A percentile compares a stretch with the other conserved stretches of the same genome.
These are phyloP conservation scores for Ptiloglossa arizonensis DNA, from an alignment of 1,140 invertebrate genomes.

Conservation along the genomic window DNA sequence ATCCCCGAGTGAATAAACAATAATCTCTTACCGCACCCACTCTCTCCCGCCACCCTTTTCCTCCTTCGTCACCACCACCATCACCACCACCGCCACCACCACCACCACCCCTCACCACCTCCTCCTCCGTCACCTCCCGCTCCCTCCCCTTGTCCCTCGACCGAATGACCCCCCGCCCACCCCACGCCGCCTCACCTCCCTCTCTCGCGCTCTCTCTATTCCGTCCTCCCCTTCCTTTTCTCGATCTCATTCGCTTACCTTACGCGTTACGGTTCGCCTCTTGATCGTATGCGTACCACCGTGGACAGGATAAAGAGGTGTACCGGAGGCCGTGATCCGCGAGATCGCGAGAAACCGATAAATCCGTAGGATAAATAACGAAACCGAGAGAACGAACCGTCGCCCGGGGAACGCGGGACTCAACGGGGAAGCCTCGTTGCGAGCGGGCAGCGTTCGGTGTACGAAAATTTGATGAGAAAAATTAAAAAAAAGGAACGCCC, in stretches of 20 bases:
- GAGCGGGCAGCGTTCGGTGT: no score
- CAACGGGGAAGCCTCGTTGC: no score
- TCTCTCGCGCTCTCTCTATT: background rate
- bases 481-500: no score
- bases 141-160: slow-evolving; percentile 14
- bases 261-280: background rate
- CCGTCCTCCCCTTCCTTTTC: slow-evolving; percentile 1
- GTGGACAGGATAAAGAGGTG: background rate
- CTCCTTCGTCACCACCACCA: background rate
- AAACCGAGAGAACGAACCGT: no score
- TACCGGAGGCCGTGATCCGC: slow-evolving; percentile 5
- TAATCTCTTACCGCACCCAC: slow-evolving; percentile 69
- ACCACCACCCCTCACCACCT: slow-evolving; percentile 4
- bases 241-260: background rate
- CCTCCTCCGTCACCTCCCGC: slow-evolving; percentile 43
- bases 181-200: slow-evolving; percentile 27
- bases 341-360: no score
- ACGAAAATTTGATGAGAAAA: no score
- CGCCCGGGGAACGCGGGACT: no score
- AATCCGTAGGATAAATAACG: no score
- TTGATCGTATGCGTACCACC: background rate
- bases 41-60: slow-evolving; percentile 16
- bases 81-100: slow-evolving; percentile 14
- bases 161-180: background rate
- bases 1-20: slow-evolving; percentile 76